Evolutionary conservation across 2,888 invertebrate genomes (phyloP).

Genomic region (Tiliacea aurago): DNA sequence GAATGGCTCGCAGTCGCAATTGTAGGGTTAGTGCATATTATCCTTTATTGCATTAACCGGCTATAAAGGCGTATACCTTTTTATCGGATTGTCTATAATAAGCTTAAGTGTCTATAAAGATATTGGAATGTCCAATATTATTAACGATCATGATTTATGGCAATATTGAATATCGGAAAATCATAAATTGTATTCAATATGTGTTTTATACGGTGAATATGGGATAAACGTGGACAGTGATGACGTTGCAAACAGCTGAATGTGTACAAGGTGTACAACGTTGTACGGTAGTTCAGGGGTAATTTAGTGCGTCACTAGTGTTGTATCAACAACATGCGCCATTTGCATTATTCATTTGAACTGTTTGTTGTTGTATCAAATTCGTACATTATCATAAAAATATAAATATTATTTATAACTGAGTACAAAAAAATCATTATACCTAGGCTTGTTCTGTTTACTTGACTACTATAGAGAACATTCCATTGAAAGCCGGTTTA

Average conservation of each 20-base stretch:
- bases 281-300: constrained; percentile 33
- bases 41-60: constrained; percentile 52
- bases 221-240: constrained; percentile 6
- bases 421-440: constrained; percentile 20
- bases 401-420: constrained; percentile 13
- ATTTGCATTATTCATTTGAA: constrained; percentile 46
- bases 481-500: constrained; percentile 52
- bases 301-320: constrained; percentile 48
- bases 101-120: constrained; percentile 60
- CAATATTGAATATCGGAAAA: constrained; percentile 53
- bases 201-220: constrained; percentile 25
- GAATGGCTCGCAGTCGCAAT: constrained; percentile 19
- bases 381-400: constrained; percentile 12
- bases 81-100: constrained; percentile 56
- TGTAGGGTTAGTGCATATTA: constrained; percentile 52
- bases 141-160: constrained; percentile 50
- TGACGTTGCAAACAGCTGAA: constrained; percentile 41
- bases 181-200: constrained; percentile 39
- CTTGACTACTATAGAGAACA: constrained; percentile 38
- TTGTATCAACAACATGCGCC: constrained; percentile 31
- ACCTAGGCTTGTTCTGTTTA: constrained; percentile 22
- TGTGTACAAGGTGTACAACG: constrained; percentile 18
- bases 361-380: constrained; percentile 23
- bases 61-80: constrained; percentile 55
- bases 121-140: constrained; percentile 56